A percentile compares a stretch with the other conserved stretches of the same genome.
These are phyloP conservation scores for Centropyge bicolor DNA, from an alignment of 2,797 vertebrate genomes.

Conservation along the genomic window DNA sequence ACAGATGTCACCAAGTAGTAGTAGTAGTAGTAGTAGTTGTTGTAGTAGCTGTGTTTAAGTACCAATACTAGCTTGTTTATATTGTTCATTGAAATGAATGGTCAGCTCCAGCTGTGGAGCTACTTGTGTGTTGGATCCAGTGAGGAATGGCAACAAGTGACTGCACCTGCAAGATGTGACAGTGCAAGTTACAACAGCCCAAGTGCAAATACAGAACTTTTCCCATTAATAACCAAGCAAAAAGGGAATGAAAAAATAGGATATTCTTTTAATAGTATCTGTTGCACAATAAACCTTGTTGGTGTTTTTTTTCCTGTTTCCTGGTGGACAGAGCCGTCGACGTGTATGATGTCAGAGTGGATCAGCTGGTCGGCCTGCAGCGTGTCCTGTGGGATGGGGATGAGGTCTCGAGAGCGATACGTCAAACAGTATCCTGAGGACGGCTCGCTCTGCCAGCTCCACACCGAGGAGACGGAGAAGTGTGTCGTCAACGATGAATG, in stretches of 20 bases:
- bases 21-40: too few species aligned
- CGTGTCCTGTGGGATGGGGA: constrained; percentile 93
- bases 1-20: too few species aligned
- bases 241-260: neutral
- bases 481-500: constrained; percentile 95
- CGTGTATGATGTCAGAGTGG: constrained; percentile 99
- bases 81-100: constrained; percentile 24
- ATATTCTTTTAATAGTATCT: neutral
- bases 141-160: constrained; percentile 6
- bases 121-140: constrained; percentile 1
- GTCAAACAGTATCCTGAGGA: constrained; percentile 97
- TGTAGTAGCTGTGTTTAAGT: too few species aligned
- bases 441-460: constrained; percentile 93
- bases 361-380: constrained; percentile 98
- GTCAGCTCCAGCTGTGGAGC: constrained; percentile 1
- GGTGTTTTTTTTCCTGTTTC: neutral
- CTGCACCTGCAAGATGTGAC: constrained; percentile 15
- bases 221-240: neutral
- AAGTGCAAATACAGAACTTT: neutral
- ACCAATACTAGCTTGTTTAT: neutral
- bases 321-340: constrained; percentile 86
- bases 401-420: constrained; percentile 94
- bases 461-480: constrained; percentile 95
- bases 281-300: neutral
- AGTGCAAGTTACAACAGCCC: too few species aligned